Evolutionary conservation across 2,113 vertebrate species (phyloP).

Genomic region (Tetrao urogallus): DNA sequence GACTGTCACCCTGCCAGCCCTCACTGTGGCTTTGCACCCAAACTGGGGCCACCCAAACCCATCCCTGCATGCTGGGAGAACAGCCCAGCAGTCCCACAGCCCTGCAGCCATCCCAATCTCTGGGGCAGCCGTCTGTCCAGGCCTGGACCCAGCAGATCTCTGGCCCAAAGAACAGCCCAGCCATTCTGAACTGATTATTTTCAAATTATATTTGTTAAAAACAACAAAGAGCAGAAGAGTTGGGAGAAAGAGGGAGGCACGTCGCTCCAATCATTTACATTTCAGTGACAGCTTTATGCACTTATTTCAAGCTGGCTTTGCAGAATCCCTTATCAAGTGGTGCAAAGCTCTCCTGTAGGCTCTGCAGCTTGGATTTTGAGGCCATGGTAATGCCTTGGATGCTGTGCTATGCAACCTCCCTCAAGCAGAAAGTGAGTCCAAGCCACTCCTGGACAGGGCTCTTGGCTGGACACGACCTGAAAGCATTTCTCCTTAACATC

Average conservation of each 20-base stretch:
- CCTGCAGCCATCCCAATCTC: neutral
- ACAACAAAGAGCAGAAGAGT: conserved; percentile 16
- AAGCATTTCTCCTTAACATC: neutral
- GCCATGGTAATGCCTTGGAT: neutral
- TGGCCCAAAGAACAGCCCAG: neutral
- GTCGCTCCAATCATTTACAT: neutral
- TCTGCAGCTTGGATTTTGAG: neutral
- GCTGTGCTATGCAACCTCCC: rapidly evolving
- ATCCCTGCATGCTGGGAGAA: too few species aligned
- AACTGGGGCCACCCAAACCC: rapidly evolving
- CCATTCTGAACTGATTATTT: neutral
- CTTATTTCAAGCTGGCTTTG: conserved; percentile 41
- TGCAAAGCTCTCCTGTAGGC: neutral
- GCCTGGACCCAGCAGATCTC: neutral
- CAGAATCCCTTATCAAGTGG: conserved; percentile 3
- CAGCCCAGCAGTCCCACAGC: neutral
- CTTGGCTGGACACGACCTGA: neutral
- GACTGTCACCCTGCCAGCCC: neutral
- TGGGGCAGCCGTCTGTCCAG: neutral
- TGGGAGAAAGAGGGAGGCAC: neutral
- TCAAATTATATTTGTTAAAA: neutral
- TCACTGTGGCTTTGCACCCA: neutral
- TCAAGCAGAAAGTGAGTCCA: neutral
- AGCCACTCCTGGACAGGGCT: neutral
- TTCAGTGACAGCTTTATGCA: conserved; percentile 40